Evolutionary conservation across 2,888 invertebrate genomes (phyloP), one percentile per base, ranked within the genome.

Genomic region (Anthophora plumipes): DNA sequence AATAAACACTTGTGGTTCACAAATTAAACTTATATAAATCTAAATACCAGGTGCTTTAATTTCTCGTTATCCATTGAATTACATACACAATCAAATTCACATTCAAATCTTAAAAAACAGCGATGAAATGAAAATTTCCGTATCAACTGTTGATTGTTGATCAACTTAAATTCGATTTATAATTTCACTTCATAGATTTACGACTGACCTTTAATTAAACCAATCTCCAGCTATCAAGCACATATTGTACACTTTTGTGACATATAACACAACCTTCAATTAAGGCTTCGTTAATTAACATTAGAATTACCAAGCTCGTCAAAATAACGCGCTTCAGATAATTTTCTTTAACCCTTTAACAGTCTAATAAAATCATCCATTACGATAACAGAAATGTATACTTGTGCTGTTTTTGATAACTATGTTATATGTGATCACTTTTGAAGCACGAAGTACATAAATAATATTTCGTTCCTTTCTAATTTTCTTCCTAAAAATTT

Each of bases 11-110:
- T 12, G 1, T 37, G 46, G 25, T 7, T 46, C 12, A 25, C 9
- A 31, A 20, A 60, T 46, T 12, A 31, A 54, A 52, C 43, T 71
- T 43, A 48, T 78, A 55, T 55, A 60, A 73, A 70, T 66, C 52
- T 48, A 70, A 72, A 82, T 70, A 37, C 37, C 31, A 67, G 68
- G 12, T 48, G 39, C 43, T 67, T 61, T 37, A 77, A 12, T 77
- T 37, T 50, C 41, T 41, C 72, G 71, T 37, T 22, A 22, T 4
- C 5, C 31, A 69, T 41, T 67, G 37, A 66, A 67, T 70, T 39
- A 46, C 22, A 20, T 6, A n/a, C 8, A 12, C 48, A 50, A n/a
- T 50, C 41, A 39, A 43, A 55, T 41, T 69, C 11, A n/a, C n/a
- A n/a, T n/a, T n/a, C n/a, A n/a, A 39, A 43, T n/a, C 59, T 68